Evolutionary conservation across 2,888 invertebrate genomes (phyloP).

Genomic region (Heliconius hortense): DNA sequence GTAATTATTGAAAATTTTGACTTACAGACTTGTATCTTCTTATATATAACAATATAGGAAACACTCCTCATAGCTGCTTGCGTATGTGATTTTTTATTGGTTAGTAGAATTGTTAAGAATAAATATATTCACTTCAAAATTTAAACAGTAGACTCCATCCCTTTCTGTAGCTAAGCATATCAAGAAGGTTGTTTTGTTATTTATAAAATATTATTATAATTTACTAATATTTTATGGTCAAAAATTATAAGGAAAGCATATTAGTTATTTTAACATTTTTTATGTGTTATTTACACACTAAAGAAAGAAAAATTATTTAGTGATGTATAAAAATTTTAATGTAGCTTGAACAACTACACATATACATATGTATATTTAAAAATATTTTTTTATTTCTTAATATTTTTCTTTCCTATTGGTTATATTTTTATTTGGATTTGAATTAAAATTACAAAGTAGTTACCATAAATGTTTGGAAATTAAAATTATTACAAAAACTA

Average conservation of each 20-base stretch:
- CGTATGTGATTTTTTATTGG: background rate
- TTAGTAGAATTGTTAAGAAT: background rate
- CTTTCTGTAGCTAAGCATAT: constrained; percentile 10
- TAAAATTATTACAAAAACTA: background rate
- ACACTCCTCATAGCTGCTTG: background rate
- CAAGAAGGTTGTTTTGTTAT: constrained; percentile 24
- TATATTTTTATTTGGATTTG: background rate
- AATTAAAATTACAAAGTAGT: background rate
- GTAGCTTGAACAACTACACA: background rate
- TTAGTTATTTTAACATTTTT: background rate
- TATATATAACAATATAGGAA: background rate
- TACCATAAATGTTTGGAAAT: constrained; percentile 4
- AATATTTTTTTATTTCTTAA: background rate
- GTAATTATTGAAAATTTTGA: background rate
- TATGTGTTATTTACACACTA: background rate
- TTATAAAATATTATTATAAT: background rate
- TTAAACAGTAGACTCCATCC: background rate
- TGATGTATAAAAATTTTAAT: background rate
- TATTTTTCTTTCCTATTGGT: background rate
- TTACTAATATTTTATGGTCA: background rate
- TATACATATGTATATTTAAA: background rate
- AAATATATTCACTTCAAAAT: background rate
- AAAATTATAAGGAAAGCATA: background rate
- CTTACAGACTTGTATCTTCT: background rate
- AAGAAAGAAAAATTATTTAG: background rate